Percentiles rank a stretch among this genome's conserved stretches.
Evolutionary conservation across 1,140 invertebrate species (phyloP).

Genomic region (Cotesia typhae): DNA sequence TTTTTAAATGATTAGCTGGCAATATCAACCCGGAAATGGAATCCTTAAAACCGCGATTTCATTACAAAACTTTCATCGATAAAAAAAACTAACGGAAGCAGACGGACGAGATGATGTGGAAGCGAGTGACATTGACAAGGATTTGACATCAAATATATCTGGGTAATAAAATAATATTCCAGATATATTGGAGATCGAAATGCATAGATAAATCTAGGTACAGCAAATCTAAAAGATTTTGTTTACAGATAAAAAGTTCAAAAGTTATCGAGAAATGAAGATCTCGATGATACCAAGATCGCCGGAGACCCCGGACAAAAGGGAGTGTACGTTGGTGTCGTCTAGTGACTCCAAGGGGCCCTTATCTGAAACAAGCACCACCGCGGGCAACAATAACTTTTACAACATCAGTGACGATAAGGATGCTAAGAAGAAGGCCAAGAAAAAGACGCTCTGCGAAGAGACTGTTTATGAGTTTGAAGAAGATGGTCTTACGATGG

Average conservation of each 20-base stretch:
- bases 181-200: too few relatives aligned
- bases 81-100: constrained; percentile 2
- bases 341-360: constrained; percentile 28
- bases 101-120: constrained; percentile 59
- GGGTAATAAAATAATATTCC: constrained; percentile 41
- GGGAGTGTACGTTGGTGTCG: constrained; percentile 52
- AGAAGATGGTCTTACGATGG: constrained; percentile 56
- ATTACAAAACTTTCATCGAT: too few relatives aligned
- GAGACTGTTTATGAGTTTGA: constrained; percentile 55
- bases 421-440: constrained; percentile 47
- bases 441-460: constrained; percentile 52
- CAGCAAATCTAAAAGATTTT: constrained; percentile 28
- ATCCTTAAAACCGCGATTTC: too few relatives aligned
- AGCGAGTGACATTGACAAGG: constrained; percentile 61
- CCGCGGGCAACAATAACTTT: constrained; percentile 35
- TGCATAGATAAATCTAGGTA: too few relatives aligned
- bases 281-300: constrained; percentile 58
- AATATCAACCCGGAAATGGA: too few relatives aligned
- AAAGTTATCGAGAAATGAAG: constrained; percentile 55
- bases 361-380: too few relatives aligned
- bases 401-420: constrained; percentile 48
- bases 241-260: constrained; percentile 54
- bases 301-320: constrained; percentile 51
- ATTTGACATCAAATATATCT: constrained; percentile 53
- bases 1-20: too few relatives aligned